Evolutionary conservation across 2,113 vertebrate species (phyloP).

Genomic region (Hippocampus barbouri): DNA sequence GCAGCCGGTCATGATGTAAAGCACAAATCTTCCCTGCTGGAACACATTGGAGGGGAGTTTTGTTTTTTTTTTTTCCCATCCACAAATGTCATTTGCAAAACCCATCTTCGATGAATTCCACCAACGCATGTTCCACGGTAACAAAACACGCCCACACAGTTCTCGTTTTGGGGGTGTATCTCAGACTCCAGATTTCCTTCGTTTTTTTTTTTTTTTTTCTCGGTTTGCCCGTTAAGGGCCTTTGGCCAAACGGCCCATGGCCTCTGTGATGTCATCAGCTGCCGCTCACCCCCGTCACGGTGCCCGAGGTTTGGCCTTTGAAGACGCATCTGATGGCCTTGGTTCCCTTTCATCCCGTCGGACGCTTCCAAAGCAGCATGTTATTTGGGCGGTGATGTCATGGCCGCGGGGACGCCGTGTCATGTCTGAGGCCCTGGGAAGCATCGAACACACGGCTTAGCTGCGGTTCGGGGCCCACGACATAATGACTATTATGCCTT

Average conservation of each 20-base stretch:
- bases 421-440: conserved; percentile 62
- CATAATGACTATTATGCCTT: conserved; percentile 49
- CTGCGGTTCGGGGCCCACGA: conserved; percentile 45
- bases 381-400: conserved; percentile 70
- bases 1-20: conserved; percentile 51
- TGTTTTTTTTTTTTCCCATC: no score
- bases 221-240: conserved; percentile 43
- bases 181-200: conserved; percentile 52
- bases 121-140: conserved; percentile 57
- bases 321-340: conserved; percentile 61
- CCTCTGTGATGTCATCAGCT: conserved; percentile 52
- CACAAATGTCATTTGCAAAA: conserved; percentile 58
- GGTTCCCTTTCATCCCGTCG: conserved; percentile 58
- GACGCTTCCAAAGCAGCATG: conserved; percentile 68
- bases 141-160: conserved; percentile 35
- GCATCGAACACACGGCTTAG: conserved; percentile 49
- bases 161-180: conserved; percentile 44
- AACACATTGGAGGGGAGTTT: conserved; percentile 48
- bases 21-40: conserved; percentile 41
- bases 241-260: conserved; percentile 37
- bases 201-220: conserved; percentile 49
- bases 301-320: conserved; percentile 56
- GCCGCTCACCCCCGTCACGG: conserved; percentile 45
- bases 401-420: conserved; percentile 58
- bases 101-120: conserved; percentile 63